A percentile compares a stretch with the other conserved stretches of the same genome.
Conservation (phyloP, 2,113 vertebrate species). For the Stictonetta naevosa region DNA sequence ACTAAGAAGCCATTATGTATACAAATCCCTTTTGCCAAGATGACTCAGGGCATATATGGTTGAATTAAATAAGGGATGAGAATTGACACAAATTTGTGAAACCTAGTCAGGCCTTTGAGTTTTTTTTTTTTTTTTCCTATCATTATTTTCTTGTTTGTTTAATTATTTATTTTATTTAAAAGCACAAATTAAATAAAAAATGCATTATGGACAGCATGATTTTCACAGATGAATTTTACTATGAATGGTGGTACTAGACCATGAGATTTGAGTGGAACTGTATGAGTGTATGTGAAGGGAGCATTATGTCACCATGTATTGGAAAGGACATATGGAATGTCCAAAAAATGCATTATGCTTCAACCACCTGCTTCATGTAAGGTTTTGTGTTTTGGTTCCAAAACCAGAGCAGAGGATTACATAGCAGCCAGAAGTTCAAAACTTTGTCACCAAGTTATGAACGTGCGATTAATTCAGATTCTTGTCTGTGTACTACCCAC, state of each 20-base stretch:
- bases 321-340: neutral
- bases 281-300: neutral
- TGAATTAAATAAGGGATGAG: neutral
- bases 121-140: neutral
- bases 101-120: neutral
- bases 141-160: neutral
- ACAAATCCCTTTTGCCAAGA: neutral
- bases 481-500: neutral
- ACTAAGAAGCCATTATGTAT: neutral
- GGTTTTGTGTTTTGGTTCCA: neutral
- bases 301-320: neutral
- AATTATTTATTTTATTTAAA: too few species aligned
- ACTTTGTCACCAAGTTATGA: neutral
- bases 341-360: slow-evolving; percentile 31
- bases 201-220: neutral
- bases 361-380: neutral
- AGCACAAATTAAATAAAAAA: neutral
- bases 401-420: neutral
- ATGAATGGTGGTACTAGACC: neutral
- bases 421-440: neutral
- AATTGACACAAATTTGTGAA: neutral
- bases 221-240: neutral
- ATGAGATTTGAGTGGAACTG: neutral
- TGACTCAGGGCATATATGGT: neutral
- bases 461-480: neutral